A percentile compares a stretch with the other conserved stretches of the same genome.
Evolutionary conservation across 2,888 invertebrate species (phyloP).

Genomic region (Heliconius ismenius): DNA sequence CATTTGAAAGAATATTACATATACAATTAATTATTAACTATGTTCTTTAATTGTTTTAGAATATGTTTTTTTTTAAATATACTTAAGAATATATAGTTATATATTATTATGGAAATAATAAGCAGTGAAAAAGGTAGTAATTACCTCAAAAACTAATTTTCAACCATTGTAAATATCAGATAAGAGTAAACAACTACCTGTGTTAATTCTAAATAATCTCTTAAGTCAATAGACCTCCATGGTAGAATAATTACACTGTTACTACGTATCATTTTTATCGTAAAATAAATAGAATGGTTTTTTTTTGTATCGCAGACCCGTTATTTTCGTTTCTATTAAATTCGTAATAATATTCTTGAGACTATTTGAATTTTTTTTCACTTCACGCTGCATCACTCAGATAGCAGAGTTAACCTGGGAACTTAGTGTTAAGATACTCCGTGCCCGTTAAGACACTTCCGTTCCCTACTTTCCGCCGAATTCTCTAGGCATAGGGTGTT

Average conservation of each 20-base stretch:
- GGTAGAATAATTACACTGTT: not conserved
- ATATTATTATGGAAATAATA: no score
- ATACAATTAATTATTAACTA: not conserved
- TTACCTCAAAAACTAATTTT: not conserved
- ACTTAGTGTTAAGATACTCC: no score
- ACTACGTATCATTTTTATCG: not conserved
- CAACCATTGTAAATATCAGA: not conserved
- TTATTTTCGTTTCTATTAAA: not conserved
- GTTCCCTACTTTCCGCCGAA: no score
- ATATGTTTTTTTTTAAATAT: no score
- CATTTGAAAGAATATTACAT: not conserved
- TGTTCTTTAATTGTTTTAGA: not conserved
- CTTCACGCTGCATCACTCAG: no score
- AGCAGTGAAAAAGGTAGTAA: not conserved
- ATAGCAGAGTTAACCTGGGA: no score
- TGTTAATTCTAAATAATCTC: not conserved
- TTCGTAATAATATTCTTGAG: not conserved
- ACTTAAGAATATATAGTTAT: no score
- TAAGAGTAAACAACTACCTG: not conserved
- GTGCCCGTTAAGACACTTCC: no score
- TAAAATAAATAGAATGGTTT: conserved; percentile 6
- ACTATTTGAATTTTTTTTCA: not conserved
- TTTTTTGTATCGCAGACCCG: not conserved
- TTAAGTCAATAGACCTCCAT: conserved; percentile 6
- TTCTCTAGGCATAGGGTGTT: no score